Conservation (phyloP, 2,888 invertebrate genomes). For the Biston stratarius region DNA sequence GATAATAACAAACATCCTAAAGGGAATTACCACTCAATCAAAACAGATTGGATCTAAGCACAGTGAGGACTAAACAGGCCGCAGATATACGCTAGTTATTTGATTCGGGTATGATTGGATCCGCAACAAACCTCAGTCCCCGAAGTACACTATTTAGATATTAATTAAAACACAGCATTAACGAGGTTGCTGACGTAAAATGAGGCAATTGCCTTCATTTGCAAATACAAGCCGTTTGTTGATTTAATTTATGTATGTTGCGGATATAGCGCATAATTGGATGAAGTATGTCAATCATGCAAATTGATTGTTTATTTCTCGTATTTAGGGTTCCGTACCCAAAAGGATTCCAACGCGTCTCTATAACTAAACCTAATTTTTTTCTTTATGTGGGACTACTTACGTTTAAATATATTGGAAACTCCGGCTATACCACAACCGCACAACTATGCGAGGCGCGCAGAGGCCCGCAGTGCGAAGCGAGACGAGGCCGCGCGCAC, state of each 20-base stretch:
- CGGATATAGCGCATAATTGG: slow-evolving; percentile 40
- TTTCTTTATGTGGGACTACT: not conserved
- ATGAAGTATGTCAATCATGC: slow-evolving; percentile 11
- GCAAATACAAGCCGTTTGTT: slow-evolving; percentile 56
- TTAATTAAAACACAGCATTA: slow-evolving; percentile 68
- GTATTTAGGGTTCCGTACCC: not conserved
- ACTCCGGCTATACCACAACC: no score
- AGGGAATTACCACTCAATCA: slow-evolving; percentile 42
- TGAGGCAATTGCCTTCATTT: slow-evolving; percentile 63
- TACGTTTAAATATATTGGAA: no score
- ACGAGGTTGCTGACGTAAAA: slow-evolving; percentile 58
- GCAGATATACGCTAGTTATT: slow-evolving; percentile 46
- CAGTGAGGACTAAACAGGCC: slow-evolving; percentile 44
- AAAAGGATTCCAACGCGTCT: no score
- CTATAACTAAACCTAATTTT: not conserved
- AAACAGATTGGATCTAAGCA: slow-evolving; percentile 34
- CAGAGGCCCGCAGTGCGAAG: no score
- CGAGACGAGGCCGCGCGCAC: no score
- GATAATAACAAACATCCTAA: slow-evolving; percentile 30
- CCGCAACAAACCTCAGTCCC: slow-evolving; percentile 54
- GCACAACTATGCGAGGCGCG: no score
- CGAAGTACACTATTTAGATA: slow-evolving; percentile 61
- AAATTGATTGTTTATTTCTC: no score
- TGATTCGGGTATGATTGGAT: slow-evolving; percentile 62
- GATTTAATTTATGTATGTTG: slow-evolving; percentile 53